Evolutionary conservation across 2,113 vertebrate species (phyloP).

Genomic region (human): DNA sequence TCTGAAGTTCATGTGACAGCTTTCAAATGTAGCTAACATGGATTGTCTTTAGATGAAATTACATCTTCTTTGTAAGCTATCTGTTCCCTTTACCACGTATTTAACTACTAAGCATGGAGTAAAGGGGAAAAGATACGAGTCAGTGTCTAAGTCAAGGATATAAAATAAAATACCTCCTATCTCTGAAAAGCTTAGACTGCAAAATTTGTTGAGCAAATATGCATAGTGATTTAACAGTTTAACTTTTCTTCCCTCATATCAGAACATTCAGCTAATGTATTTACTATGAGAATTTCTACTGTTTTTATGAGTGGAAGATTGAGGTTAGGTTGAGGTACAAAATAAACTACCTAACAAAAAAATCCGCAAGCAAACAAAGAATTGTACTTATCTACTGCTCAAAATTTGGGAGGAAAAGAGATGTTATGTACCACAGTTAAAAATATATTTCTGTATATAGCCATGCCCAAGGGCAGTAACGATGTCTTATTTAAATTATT

Average conservation of each 20-base stretch:
- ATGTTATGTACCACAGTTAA: neutral
- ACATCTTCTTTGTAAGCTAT: neutral
- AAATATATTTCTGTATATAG: neutral
- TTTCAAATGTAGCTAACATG: neutral
- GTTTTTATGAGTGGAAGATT: neutral
- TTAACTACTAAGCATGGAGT: neutral
- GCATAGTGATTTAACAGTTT: neutral
- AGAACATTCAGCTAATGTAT: neutral
- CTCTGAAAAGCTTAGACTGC: neutral
- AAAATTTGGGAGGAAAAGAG: neutral
- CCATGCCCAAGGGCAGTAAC: neutral
- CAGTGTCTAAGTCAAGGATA: neutral
- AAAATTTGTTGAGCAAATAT: neutral
- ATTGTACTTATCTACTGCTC: neutral
- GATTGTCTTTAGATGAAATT: constrained; percentile 16
- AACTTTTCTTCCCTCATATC: neutral
- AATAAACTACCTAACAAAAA: neutral
- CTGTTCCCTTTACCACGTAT: neutral
- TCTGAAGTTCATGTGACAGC: neutral
- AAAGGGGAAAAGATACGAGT: neutral
- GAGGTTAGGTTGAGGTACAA: neutral
- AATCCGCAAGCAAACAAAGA: neutral
- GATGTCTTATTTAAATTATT: neutral
- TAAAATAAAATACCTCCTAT: neutral
- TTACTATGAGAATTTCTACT: neutral